Base-by-base conservation (phyloP, 2,888 invertebrate genomes). In the Epiblema foenella region DNA sequence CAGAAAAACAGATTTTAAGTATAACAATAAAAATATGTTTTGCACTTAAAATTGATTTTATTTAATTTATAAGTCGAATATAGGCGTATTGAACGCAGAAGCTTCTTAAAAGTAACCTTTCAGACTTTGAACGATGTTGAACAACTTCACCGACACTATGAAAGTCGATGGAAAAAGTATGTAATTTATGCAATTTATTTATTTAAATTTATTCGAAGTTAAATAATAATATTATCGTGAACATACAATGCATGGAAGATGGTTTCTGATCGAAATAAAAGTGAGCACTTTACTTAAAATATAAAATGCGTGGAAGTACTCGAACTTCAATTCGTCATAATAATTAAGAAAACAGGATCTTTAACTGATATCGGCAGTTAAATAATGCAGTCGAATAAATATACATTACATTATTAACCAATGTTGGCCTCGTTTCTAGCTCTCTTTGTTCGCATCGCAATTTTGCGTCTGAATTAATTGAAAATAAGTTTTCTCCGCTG, bases 361-460 rank as follows among this genome's bases (percentile, higher is more conserved):
- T 88, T 86, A 83, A 81, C 85, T 86, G 85, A 86, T 86, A 85
- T 86, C 82, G 81, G 85, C 83, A 67, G 72, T 79, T 76, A 86
- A 91, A 88, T 91, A 91, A 91, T 88, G 89, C 90, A 89, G 85
- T 89, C 85, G 89, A 92, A 91, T 91, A 91, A 91, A 93, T 91
- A 92, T 90, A 91, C 90, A 91, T 92, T 93, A 92, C 91, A 91
- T 92, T 92, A 93, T 93, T 93, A 93, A 92, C 93, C 90, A 93
- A 93, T 91, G 92, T 90, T 93, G 92, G 91, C 92, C 93, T 86
- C 90, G 86, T 92, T 93, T 91, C 90, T 86, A 88, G 89, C 88
- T 93, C 93, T 93, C 93, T 93, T 93, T 93, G 93, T 93, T 93
- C 92, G 88, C 86, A 88, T 85, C 89, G 87, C 88, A 87, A 88